A percentile compares a stretch with the other conserved stretches of the same genome.
phyloP scores from a whole-genome alignment of 2,888 invertebrate genomes.

The Tubiluchus corallicola region DNA sequence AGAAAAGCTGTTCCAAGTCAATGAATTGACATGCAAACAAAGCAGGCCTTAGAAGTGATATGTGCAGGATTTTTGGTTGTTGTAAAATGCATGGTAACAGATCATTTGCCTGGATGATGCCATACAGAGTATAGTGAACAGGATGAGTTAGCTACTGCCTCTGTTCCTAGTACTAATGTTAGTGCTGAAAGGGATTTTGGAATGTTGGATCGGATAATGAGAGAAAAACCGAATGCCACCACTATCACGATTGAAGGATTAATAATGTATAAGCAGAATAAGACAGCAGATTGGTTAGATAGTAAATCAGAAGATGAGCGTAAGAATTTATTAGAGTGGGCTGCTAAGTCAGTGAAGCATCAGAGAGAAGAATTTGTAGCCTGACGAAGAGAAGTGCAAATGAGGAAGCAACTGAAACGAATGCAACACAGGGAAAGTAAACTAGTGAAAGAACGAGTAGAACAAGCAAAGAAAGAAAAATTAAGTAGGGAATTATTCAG shows the following conservation, averaged over 20 bases:
- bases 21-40: constrained; percentile 1
- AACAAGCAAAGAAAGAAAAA: neutral
- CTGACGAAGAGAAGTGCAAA: neutral
- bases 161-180: neutral
- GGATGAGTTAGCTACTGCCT: neutral
- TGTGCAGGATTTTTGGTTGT: neutral
- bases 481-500: neutral
- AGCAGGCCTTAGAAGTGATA: neutral
- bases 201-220: neutral
- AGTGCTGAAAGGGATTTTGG: constrained; percentile 1
- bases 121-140: neutral
- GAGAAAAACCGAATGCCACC: constrained; percentile 3
- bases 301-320: no score
- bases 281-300: neutral
- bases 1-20: neutral
- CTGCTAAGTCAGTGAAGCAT: neutral
- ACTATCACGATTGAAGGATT: neutral
- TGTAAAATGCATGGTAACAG: neutral
- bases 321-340: no score
- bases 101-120: neutral
- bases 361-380: neutral
- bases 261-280: neutral
- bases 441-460: neutral
- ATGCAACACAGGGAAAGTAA: neutral
- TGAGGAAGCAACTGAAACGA: neutral